phyloP scores from a whole-genome alignment of 2,797 vertebrate genomes.

The Arnoldichthys spilopterus region DNA sequence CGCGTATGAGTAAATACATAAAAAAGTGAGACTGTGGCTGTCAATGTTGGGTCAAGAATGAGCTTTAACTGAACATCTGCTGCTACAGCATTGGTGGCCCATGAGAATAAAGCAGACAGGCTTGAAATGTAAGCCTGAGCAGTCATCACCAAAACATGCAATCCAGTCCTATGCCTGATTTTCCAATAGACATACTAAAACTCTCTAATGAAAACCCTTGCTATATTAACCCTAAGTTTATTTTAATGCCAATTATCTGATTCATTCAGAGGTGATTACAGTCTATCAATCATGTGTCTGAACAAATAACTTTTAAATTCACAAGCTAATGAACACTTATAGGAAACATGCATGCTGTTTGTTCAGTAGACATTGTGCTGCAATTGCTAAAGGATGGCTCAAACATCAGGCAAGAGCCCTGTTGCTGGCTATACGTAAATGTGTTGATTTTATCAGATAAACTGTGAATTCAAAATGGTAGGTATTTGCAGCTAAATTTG shows the following conservation, averaged over 20 bases:
- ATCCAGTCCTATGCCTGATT: slow-evolving; percentile 36
- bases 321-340: background rate
- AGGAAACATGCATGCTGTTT: background rate
- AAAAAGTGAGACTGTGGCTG: slow-evolving; percentile 35
- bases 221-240: slow-evolving; percentile 15
- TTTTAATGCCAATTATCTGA: background rate
- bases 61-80: slow-evolving; percentile 51
- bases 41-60: slow-evolving; percentile 34
- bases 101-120: slow-evolving; percentile 37
- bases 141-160: slow-evolving; percentile 45
- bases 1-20: slow-evolving; percentile 23
- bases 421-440: too few relatives aligned
- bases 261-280: slow-evolving; percentile 15
- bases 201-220: slow-evolving; percentile 30
- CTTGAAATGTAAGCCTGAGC: slow-evolving; percentile 37
- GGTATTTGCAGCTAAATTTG: too few relatives aligned
- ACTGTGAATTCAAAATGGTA: too few relatives aligned
- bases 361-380: background rate
- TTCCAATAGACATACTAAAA: slow-evolving; percentile 37
- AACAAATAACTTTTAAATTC: background rate
- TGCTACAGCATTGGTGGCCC: slow-evolving; percentile 29
- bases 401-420: background rate
- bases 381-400: background rate
- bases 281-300: background rate
- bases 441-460: too few relatives aligned